phyloP scores from a whole-genome alignment of 2,113 vertebrate species.

The Leptosomus discolor region DNA sequence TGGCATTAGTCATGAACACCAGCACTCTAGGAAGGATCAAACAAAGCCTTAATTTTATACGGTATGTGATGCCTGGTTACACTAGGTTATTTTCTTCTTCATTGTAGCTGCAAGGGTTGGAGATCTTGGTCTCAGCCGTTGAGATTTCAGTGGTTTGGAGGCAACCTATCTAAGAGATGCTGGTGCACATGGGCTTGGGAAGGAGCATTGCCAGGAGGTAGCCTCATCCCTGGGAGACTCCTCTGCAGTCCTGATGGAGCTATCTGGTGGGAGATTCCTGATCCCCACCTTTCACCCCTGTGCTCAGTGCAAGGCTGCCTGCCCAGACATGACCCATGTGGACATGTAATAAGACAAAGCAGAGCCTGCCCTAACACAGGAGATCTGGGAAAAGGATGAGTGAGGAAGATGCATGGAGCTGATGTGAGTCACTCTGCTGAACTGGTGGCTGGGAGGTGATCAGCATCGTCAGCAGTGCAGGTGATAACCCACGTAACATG shows the following conservation, averaged over 20 bases:
- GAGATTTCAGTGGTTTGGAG: background rate
- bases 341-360: background rate
- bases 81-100: background rate
- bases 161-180: background rate
- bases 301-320: background rate
- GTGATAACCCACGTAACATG: accelerated
- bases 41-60: background rate
- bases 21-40: background rate
- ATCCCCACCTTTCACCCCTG: background rate
- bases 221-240: background rate
- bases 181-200: accelerated
- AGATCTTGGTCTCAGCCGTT: background rate
- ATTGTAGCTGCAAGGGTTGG: background rate
- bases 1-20: background rate
- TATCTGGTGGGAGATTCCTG: background rate
- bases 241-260: background rate
- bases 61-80: accelerated
- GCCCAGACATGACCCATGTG: accelerated
- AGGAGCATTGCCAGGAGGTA: background rate
- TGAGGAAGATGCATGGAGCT: background rate
- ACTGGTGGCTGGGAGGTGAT: background rate
- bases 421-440: background rate
- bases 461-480: accelerated
- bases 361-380: background rate
- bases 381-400: background rate